Conservation (phyloP, 2,797 vertebrate species). For the Vespertilio murinus region DNA sequence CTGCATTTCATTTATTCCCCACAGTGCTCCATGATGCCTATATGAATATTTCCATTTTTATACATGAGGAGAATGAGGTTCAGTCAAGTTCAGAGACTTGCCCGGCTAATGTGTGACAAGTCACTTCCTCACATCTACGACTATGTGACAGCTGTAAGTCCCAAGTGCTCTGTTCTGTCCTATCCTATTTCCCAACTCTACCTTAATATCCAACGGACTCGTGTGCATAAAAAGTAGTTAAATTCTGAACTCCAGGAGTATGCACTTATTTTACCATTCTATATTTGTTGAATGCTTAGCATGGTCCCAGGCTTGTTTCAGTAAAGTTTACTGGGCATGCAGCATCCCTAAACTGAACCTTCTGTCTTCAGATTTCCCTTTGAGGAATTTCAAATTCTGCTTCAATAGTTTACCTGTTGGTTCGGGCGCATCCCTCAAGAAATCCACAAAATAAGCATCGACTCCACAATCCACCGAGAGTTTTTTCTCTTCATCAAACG, state of each 20-base stretch:
- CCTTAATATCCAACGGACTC: background rate
- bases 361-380: background rate
- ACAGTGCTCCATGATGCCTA: background rate
- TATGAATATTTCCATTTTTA: background rate
- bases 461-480: slow-evolving; percentile 80
- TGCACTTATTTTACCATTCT: background rate
- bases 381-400: background rate
- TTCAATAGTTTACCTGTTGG: slow-evolving; percentile 86
- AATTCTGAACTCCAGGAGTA: background rate
- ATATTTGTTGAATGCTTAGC: background rate
- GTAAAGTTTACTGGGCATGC: background rate
- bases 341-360: background rate
- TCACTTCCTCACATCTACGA: background rate
- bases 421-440: slow-evolving; percentile 92
- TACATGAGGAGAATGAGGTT: background rate
- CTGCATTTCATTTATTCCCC: background rate
- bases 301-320: background rate
- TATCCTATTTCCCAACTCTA: background rate
- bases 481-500: slow-evolving; percentile 84
- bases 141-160: background rate
- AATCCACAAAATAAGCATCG: slow-evolving; percentile 94
- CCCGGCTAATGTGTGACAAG: background rate
- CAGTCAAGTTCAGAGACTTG: background rate
- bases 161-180: background rate
- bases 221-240: background rate